Conservation (phyloP, 2,797 vertebrate genomes). For the Austrolebias charrua region DNA sequence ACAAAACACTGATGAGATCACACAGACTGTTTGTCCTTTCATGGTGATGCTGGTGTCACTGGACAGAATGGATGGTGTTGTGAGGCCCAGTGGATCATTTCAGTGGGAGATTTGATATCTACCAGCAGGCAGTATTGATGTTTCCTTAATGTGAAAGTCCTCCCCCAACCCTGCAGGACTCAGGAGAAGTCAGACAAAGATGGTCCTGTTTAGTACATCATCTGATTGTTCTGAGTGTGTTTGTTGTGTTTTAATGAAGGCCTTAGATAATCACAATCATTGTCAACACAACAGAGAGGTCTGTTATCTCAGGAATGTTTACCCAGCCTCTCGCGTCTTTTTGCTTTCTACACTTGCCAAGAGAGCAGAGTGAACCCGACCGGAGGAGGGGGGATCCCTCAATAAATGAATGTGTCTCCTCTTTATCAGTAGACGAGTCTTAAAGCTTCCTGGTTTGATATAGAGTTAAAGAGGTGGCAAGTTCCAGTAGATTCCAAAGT, state of each 20-base stretch:
- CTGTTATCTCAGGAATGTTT: constrained; percentile 68
- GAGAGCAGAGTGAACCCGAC: constrained; percentile 23
- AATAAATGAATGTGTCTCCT: constrained; percentile 77
- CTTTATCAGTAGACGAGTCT: constrained; percentile 41
- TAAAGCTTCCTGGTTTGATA: constrained; percentile 45
- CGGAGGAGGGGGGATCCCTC: constrained; percentile 34
- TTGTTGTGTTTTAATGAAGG: constrained; percentile 31
- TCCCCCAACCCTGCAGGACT: constrained; percentile 18
- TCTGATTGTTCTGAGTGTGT: constrained; percentile 42
- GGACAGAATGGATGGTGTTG: constrained; percentile 17
- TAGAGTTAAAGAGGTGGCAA: constrained; percentile 31
- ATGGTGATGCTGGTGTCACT: constrained; percentile 64
- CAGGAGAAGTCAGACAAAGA: constrained; percentile 21
- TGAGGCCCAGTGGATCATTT: constrained; percentile 46
- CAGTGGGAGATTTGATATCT: constrained; percentile 42
- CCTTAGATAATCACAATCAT: constrained; percentile 73
- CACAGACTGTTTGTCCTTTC: background rate
- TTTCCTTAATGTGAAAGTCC: constrained; percentile 52
- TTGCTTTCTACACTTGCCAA: constrained; percentile 39
- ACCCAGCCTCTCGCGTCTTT: constrained; percentile 24
- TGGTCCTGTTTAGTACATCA: constrained; percentile 32
- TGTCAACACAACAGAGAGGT: constrained; percentile 42
- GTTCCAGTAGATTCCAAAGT: constrained; percentile 53
- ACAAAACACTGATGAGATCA: constrained; percentile 6
- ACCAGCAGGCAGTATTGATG: constrained; percentile 65